Percentiles rank a stretch among this genome's conserved stretches.
phyloP scores from a whole-genome alignment of 2,888 invertebrate genomes.

The Caenorhabditis zanzibari region DNA sequence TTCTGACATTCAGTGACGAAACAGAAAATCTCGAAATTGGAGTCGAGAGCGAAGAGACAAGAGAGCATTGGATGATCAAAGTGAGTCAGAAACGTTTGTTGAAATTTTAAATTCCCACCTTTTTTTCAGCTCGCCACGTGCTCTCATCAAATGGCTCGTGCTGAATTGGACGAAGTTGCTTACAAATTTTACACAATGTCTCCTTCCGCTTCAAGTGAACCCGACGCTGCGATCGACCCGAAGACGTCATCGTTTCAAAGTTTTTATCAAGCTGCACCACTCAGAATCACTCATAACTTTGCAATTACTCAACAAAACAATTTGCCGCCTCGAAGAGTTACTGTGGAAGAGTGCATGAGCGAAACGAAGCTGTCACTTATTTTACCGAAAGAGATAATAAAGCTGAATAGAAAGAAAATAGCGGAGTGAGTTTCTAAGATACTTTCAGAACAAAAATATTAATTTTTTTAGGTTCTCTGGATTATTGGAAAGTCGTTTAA shows the following conservation, averaged over 20 bases:
- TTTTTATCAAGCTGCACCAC: conserved; percentile 78
- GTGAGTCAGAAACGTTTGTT: conserved; percentile 48
- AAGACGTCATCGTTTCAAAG: conserved; percentile 63
- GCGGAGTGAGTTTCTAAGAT: conserved; percentile 42
- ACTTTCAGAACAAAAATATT: not conserved
- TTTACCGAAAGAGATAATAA: conserved; percentile 80
- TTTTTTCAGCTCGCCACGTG: conserved; percentile 76
- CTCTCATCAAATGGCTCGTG: conserved; percentile 79
- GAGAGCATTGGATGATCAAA: conserved; percentile 81
- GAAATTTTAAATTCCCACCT: not conserved
- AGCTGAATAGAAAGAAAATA: conserved; percentile 69
- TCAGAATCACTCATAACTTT: conserved; percentile 76
- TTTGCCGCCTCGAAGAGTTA: conserved; percentile 77
- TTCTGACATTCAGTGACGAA: conserved; percentile 61
- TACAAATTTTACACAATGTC: conserved; percentile 76
- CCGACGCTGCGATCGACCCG: conserved; percentile 41
- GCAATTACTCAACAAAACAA: conserved; percentile 80
- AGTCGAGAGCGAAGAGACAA: conserved; percentile 67
- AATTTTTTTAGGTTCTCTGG: conserved; percentile 66
- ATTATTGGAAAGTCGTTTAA: conserved; percentile 66
- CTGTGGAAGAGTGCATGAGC: conserved; percentile 79
- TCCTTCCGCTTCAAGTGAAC: conserved; percentile 46
- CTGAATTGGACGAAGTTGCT: conserved; percentile 80
- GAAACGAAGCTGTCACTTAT: conserved; percentile 80
- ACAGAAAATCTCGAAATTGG: conserved; percentile 67